Evolutionary conservation across 2,113 vertebrate species (phyloP).

Genomic region (Platysteira castanea): DNA sequence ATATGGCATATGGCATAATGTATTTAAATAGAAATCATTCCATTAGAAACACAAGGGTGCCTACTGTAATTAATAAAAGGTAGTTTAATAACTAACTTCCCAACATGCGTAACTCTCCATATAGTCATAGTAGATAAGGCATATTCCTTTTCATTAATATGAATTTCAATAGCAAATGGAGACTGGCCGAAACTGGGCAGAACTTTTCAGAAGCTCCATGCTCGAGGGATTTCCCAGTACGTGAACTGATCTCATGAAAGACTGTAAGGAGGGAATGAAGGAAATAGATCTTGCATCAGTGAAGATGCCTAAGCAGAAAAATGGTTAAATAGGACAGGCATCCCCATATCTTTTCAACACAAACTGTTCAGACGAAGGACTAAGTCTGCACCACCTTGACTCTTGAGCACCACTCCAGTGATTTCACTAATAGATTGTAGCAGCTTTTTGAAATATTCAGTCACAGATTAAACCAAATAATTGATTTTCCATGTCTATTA

Average conservation of each 20-base stretch:
- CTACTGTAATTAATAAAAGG: slow-evolving; percentile 29
- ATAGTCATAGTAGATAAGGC: neutral
- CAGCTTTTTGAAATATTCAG: neutral
- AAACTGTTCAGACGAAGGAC: neutral
- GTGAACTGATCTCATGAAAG: neutral
- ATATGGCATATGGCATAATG: slow-evolving; percentile 45
- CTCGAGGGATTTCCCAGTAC: accelerated
- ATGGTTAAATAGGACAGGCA: neutral
- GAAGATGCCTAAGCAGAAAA: neutral
- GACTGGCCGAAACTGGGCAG: neutral
- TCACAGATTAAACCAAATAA: neutral
- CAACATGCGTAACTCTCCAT: neutral
- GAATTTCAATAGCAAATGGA: neutral
- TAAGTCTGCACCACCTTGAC: neutral
- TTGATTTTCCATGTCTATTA: neutral
- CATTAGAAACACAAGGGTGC: slow-evolving; percentile 29
- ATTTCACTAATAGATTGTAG: accelerated
- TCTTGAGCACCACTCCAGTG: neutral
- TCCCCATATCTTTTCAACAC: neutral
- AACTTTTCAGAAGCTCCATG: neutral
- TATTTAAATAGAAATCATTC: slow-evolving; percentile 58
- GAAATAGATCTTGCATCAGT: neutral
- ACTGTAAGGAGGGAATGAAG: neutral
- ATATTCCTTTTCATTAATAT: neutral
- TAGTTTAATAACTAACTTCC: neutral